Evolutionary conservation across 2,113 vertebrate genomes (phyloP).

Genomic region (Rana temporaria): DNA sequence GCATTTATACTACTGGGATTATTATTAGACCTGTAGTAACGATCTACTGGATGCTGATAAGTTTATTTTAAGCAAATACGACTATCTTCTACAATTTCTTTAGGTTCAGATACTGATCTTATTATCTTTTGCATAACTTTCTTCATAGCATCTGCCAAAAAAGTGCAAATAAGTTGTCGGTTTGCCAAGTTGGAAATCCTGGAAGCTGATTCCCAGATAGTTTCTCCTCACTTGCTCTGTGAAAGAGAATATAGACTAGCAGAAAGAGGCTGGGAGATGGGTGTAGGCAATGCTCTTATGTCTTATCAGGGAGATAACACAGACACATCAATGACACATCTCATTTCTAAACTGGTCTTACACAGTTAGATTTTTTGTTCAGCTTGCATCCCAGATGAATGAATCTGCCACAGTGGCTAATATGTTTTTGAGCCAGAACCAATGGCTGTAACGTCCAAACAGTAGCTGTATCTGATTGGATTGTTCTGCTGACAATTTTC

Average conservation of each 20-base stretch:
- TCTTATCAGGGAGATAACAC: constrained; percentile 1
- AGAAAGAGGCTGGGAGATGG: background rate
- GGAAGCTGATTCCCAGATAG: background rate
- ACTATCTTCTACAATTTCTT: background rate
- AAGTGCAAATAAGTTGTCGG: background rate
- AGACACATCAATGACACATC: background rate
- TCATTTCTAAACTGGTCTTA: too few species aligned
- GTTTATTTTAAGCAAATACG: too few species aligned
- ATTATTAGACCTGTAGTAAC: too few species aligned
- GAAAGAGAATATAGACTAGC: background rate
- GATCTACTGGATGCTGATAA: too few species aligned
- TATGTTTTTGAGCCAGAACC: too few species aligned
- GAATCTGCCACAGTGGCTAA: too few species aligned
- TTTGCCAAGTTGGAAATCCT: constrained; percentile 19
- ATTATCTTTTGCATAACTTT: background rate
- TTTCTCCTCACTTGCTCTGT: background rate
- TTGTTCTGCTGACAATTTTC: too few species aligned
- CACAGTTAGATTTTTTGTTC: too few species aligned
- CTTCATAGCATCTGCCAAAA: constrained; percentile 20
- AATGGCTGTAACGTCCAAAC: too few species aligned
- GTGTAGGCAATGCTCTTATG: background rate
- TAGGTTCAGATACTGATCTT: background rate
- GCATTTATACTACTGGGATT: too few species aligned
- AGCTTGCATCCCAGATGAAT: too few species aligned
- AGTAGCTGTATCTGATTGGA: too few species aligned